A percentile compares a stretch with the other conserved stretches of the same genome.
phyloP scores from a whole-genome alignment of 2,888 invertebrate genomes.

The Orthosia cruda region DNA sequence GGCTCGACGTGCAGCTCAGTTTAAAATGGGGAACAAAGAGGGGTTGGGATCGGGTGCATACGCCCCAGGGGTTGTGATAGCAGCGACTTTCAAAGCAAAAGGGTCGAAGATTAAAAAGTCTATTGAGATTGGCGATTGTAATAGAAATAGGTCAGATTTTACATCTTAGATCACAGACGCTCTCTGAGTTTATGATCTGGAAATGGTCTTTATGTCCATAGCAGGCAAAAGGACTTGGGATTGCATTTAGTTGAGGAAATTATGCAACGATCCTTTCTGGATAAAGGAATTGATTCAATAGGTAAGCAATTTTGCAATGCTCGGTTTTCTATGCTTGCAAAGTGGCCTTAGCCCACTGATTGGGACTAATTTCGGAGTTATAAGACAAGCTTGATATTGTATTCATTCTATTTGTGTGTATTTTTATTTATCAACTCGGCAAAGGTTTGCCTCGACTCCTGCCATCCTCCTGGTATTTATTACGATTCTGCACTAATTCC shows the following conservation, averaged over 20 bases:
- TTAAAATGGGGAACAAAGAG: background rate
- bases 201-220: background rate
- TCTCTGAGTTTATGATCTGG: background rate
- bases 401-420: too few species aligned
- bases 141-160: slow-evolving; percentile 7
- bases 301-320: background rate
- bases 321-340: background rate
- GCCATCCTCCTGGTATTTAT: too few species aligned
- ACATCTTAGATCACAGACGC: background rate
- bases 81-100: slow-evolving; percentile 26
- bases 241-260: background rate
- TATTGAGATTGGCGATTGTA: slow-evolving; percentile 21
- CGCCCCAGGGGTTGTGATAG: slow-evolving; percentile 7
- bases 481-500: too few species aligned
- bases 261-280: background rate
- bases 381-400: too few species aligned
- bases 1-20: slow-evolving; percentile 15
- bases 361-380: background rate
- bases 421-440: too few species aligned
- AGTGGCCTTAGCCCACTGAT: background rate
- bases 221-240: background rate
- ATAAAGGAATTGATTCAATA: background rate
- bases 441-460: too few species aligned
- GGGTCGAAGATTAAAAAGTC: slow-evolving; percentile 31
- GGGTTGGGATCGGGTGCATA: slow-evolving; percentile 7